Base-by-base conservation (phyloP, 2,888 invertebrate genomes). In the Blomia tropicalis region DNA sequence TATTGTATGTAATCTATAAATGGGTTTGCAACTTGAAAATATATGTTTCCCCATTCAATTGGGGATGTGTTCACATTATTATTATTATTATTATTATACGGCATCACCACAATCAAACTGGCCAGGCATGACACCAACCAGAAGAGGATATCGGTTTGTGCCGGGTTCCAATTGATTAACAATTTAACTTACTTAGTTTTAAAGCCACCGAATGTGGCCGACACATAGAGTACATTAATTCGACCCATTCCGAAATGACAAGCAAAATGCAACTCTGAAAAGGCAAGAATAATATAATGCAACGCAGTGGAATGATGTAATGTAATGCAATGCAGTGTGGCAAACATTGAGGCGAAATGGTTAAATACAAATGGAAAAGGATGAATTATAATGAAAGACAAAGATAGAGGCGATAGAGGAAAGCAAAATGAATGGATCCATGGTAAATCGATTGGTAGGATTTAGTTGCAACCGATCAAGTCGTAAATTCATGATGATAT, bases 371-470 rank as follows among this genome's bases (percentile, higher is more conserved):
- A 47, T 25, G 51, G 51, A 47, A 47, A 47, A 11, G 51, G 51
- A 47, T 47, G 27, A 47, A 47, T 47, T 47, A 19, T 47, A 47
- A 47, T 47, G 23, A 47, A 47, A 47, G 41, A 41, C 14, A n/a
- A 41, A n/a, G n/a, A n/a, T n/a, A n/a, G n/a, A n/a, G n/a, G n/a
- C n/a, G n/a, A n/a, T n/a, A n/a, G 14, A 41, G 41, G 14, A 41
- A 41, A 41, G n/a, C 51, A 47, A 22, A 47, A 27, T n/a, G n/a
- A 47, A 47, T 7, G 7, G 23, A 47, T 47, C 51, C 51, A 47
- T 47, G 51, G 51, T 11, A 36, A 47, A 47, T 47, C 51, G 51
- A 47, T 47, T 47, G 7, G 22, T n/a, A n/a, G 51, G 51, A 47
- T 47, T 47, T 47, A 19, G 51, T 11, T 11, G n/a, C 7, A 36